These are phyloP conservation scores for Proales similis DNA, from an alignment of 1,140 invertebrate species.

Conservation along the genomic window DNA sequence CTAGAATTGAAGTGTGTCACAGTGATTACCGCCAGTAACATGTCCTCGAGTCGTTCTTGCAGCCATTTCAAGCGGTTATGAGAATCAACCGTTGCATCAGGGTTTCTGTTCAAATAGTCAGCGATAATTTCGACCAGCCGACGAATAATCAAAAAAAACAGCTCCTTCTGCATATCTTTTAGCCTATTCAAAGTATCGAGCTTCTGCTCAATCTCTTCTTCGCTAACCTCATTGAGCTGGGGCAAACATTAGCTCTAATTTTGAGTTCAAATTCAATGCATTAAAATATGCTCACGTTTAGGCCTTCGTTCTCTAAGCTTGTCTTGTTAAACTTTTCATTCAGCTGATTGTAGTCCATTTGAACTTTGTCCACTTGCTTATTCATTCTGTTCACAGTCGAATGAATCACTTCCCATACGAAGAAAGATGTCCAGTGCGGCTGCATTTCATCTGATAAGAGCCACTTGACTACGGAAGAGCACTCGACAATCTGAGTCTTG, in stretches of 20 bases:
- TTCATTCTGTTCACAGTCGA: conserved; percentile 86
- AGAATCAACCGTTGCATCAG: conserved; percentile 9
- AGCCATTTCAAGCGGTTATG: conserved; percentile 36
- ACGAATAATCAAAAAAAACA: conserved; percentile 33
- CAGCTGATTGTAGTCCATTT: conserved; percentile 23
- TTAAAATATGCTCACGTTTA: too few species aligned
- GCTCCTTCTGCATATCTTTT: conserved; percentile 16
- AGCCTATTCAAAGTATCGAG: conserved; percentile 12
- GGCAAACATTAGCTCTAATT: neutral
- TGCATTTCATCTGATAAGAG: conserved; percentile 95
- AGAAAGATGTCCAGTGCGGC: conserved; percentile 79
- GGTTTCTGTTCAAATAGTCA: conserved; percentile 24
- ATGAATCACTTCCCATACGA: conserved; percentile 95
- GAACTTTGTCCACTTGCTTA: conserved; percentile 77
- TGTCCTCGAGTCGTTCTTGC: conserved; percentile 26
- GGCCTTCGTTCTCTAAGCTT: neutral
- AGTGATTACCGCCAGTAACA: conserved; percentile 10
- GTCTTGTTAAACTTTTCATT: conserved; percentile 27
- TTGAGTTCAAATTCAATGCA: too few species aligned
- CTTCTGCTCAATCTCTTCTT: conserved; percentile 34
- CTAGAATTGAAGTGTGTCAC: neutral
- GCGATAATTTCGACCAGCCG: conserved; percentile 2
- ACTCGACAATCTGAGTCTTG: conserved; percentile 92
- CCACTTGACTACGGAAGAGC: conserved; percentile 93
- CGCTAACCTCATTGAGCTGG: conserved; percentile 28